phyloP scores from a whole-genome alignment of 2,888 invertebrate species.

The Epirrita christyi region DNA sequence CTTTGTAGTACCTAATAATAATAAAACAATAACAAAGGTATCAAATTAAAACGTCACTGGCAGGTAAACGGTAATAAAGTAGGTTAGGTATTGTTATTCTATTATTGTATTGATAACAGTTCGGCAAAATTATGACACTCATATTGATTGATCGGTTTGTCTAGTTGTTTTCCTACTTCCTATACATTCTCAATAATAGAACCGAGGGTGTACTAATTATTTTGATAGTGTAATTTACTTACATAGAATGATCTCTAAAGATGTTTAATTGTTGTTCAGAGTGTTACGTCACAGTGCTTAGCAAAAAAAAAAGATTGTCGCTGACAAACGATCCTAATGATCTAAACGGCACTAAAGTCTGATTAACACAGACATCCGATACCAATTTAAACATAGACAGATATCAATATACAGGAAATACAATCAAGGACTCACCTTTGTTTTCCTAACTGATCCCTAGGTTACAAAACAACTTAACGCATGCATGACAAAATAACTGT shows the following conservation, averaged over 20 bases:
- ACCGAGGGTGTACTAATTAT: no score
- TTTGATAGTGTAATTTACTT: no score
- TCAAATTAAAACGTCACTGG: constrained; percentile 15
- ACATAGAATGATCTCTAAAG: no score
- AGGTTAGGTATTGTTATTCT: constrained; percentile 1
- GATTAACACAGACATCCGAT: constrained; percentile 17
- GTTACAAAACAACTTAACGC: no score
- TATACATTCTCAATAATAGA: neutral
- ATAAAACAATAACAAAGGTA: constrained; percentile 18
- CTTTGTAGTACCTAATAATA: neutral
- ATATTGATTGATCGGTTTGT: constrained; percentile 4
- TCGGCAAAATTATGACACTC: neutral
- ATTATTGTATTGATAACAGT: neutral
- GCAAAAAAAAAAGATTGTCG: no score
- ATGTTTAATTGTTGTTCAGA: no score
- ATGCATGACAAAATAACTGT: no score
- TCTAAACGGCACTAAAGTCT: constrained; percentile 8
- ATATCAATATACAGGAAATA: constrained; percentile 17
- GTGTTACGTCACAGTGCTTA: no score
- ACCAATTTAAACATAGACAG: constrained; percentile 8
- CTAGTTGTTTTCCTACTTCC: constrained; percentile 3
- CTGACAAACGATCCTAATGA: no score
- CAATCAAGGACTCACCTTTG: constrained; percentile 1
- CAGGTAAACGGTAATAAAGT: neutral
- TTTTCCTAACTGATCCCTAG: neutral